Percentiles rank a stretch among this genome's conserved stretches.
Conservation (phyloP, 1,140 invertebrate species). For the Thaumetopoea pityocampa region DNA sequence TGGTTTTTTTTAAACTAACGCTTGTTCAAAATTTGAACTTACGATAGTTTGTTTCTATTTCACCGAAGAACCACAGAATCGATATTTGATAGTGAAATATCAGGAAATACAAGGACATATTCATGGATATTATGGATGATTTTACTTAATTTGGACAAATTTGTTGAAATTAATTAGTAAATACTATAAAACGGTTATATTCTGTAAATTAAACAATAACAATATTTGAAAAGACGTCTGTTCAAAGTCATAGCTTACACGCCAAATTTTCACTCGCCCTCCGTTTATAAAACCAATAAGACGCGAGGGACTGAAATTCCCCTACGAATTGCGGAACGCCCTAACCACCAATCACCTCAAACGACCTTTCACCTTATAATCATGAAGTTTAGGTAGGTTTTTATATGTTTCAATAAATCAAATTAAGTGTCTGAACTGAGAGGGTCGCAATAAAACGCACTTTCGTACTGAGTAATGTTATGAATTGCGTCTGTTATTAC, state of each 20-base stretch:
- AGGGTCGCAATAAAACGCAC: constrained; percentile 29
- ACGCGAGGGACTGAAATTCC: constrained; percentile 51
- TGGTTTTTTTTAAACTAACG: too few relatives aligned
- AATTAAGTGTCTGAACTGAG: constrained; percentile 20
- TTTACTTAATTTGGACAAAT: too few relatives aligned
- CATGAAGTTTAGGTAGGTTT: background rate
- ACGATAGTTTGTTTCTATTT: too few relatives aligned
- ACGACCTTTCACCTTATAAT: constrained; percentile 15
- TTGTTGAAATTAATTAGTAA: too few relatives aligned
- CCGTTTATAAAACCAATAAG: constrained; percentile 67
- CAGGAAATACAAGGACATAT: too few relatives aligned
- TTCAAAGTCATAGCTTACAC: constrained; percentile 47
- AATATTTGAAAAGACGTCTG: constrained; percentile 27
- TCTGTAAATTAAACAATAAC: constrained; percentile 4
- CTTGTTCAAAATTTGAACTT: too few relatives aligned
- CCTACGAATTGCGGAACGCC: constrained; percentile 35
- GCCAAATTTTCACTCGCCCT: constrained; percentile 50
- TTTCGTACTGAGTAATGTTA: constrained; percentile 32
- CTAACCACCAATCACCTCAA: constrained; percentile 24
- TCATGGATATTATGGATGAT: too few relatives aligned
- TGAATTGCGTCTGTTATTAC: constrained; percentile 7
- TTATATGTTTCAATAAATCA: constrained; percentile 5
- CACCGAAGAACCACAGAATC: too few relatives aligned
- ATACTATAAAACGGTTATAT: constrained; percentile 5
- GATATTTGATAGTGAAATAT: too few relatives aligned